These are phyloP conservation scores for Dastarcus helophoroides DNA, from an alignment of 2,888 invertebrate species.

Conservation along the genomic window DNA sequence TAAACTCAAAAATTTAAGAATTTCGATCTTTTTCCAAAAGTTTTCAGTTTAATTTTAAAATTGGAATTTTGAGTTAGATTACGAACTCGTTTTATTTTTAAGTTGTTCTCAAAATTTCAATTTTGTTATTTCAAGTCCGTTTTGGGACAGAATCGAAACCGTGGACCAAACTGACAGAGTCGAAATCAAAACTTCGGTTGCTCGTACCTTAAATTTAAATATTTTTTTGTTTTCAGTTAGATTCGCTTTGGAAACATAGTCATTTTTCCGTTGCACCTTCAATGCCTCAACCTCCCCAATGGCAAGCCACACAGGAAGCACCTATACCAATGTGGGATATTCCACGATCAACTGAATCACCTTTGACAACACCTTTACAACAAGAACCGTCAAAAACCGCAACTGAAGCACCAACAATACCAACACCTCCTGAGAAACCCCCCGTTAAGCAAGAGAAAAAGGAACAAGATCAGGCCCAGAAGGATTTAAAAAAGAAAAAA, in stretches of 20 bases:
- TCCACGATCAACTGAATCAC: constrained; percentile 15
- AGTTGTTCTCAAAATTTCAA: too few species aligned
- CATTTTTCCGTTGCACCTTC: constrained; percentile 23
- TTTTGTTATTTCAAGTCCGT: too few species aligned
- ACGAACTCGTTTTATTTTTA: too few species aligned
- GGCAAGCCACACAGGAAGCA: constrained; percentile 23
- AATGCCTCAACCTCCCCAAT: constrained; percentile 19
- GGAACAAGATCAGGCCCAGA: constrained; percentile 32
- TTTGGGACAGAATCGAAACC: too few species aligned
- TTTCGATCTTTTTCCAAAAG: too few species aligned
- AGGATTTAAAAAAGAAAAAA: constrained; percentile 37
- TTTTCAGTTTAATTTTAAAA: too few species aligned
- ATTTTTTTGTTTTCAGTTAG: constrained; percentile 19
- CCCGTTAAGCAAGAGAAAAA: constrained; percentile 17
- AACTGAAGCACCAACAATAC: constrained; percentile 13
- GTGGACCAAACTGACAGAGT: too few species aligned
- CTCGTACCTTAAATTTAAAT: constrained; percentile 12
- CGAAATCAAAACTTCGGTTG: too few species aligned
- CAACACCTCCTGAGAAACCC: constrained; percentile 3
- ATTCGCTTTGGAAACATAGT: constrained; percentile 31
- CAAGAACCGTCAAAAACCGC: constrained; percentile 7
- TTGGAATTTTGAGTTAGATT: too few species aligned
- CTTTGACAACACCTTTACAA: constrained; percentile 13
- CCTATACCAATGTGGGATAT: constrained; percentile 34
- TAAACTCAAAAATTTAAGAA: too few species aligned